Percentiles rank a stretch among this genome's conserved stretches.
These are phyloP conservation scores for Musca domestica DNA, from an alignment of 1,140 invertebrate genomes.

Conservation along the genomic window DNA sequence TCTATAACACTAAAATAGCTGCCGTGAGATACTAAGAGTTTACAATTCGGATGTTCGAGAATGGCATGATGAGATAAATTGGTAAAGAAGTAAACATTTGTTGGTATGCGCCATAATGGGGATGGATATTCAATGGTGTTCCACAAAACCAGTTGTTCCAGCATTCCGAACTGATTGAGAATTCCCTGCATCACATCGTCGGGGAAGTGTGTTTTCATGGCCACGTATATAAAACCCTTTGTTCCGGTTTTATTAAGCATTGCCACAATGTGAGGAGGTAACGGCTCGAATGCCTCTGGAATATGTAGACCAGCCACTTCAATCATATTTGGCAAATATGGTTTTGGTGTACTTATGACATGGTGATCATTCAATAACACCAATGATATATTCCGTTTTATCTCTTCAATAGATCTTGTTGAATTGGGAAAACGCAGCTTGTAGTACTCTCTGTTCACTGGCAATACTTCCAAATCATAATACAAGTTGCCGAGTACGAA, in stretches of 20 bases:
- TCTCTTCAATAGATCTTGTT: slow-evolving; percentile 59
- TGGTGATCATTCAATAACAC: slow-evolving; percentile 71
- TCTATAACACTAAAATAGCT: slow-evolving; percentile 75
- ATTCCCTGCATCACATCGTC: slow-evolving; percentile 66
- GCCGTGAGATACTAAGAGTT: slow-evolving; percentile 76
- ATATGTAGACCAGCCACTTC: slow-evolving; percentile 75
- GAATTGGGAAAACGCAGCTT: slow-evolving; percentile 43
- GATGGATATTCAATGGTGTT: slow-evolving; percentile 34
- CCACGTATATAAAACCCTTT: slow-evolving; percentile 70
- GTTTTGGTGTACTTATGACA: slow-evolving; percentile 65
- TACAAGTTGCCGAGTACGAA: not conserved
- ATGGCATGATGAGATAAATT: slow-evolving; percentile 80
- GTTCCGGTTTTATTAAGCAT: slow-evolving; percentile 63
- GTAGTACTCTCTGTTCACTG: not conserved
- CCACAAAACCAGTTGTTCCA: slow-evolving; percentile 67
- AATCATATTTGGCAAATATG: slow-evolving; percentile 70
- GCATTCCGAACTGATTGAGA: slow-evolving; percentile 62
- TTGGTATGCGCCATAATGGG: slow-evolving; percentile 58
- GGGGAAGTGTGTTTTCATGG: slow-evolving; percentile 72
- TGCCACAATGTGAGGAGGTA: slow-evolving; percentile 59
- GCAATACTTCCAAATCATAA: not conserved
- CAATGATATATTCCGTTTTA: slow-evolving; percentile 62
- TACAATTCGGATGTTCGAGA: slow-evolving; percentile 68
- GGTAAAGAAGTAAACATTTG: slow-evolving; percentile 66
- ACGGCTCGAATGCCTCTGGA: slow-evolving; percentile 58